phyloP scores from a whole-genome alignment of 2,113 vertebrate genomes.

The Hippocampus guttulatus region DNA sequence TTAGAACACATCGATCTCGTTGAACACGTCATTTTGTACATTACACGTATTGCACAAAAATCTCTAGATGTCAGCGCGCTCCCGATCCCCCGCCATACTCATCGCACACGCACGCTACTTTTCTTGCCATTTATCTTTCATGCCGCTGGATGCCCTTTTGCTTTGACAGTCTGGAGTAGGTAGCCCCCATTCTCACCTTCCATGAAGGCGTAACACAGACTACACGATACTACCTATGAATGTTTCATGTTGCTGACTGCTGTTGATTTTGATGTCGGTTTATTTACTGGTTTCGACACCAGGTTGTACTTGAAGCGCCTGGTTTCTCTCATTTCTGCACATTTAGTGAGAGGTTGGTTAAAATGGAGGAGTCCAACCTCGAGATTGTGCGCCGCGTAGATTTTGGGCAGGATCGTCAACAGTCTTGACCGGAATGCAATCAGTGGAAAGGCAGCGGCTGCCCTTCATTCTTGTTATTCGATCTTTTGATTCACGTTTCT shows the following conservation, averaged over 20 bases:
- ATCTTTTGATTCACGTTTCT: neutral
- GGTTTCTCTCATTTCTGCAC: slow-evolving; percentile 21
- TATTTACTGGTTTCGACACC: slow-evolving; percentile 46
- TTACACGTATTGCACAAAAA: slow-evolving; percentile 23
- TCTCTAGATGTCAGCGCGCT: slow-evolving; percentile 3
- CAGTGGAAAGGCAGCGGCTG: neutral
- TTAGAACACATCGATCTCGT: slow-evolving; percentile 17
- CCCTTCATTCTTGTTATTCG: neutral
- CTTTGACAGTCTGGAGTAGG: slow-evolving; percentile 55
- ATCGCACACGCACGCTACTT: neutral
- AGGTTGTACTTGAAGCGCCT: slow-evolving; percentile 61
- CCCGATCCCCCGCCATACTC: neutral
- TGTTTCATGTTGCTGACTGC: slow-evolving; percentile 42
- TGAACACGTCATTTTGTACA: slow-evolving; percentile 43
- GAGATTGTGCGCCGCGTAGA: neutral
- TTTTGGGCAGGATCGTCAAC: slow-evolving; percentile 11
- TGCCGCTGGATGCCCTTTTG: slow-evolving; percentile 26
- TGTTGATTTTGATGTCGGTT: slow-evolving; percentile 46
- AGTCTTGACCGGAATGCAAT: neutral
- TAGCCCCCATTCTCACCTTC: slow-evolving; percentile 63
- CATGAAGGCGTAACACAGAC: slow-evolving; percentile 68
- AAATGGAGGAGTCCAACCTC: slow-evolving; percentile 4
- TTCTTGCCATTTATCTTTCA: slow-evolving; percentile 18
- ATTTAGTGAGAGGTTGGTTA: slow-evolving; percentile 13
- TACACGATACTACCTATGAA: slow-evolving; percentile 63